These are phyloP conservation scores for Heliconius sara DNA, from an alignment of 2,888 invertebrate species.

Conservation along the genomic window DNA sequence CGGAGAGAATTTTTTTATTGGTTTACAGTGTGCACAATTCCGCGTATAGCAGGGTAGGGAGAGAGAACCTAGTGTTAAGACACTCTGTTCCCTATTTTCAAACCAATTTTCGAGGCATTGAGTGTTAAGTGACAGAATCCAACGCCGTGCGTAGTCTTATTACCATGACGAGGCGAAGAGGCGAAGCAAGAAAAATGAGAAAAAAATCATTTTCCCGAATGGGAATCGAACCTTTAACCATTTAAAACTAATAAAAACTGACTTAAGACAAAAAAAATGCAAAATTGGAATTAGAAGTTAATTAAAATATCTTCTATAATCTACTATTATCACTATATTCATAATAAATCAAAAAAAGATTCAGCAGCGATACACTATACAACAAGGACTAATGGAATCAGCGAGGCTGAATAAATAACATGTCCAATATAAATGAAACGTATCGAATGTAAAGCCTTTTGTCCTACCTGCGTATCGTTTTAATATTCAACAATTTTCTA, in stretches of 20 bases:
- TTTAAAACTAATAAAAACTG: too few relatives aligned
- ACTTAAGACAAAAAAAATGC: too few relatives aligned
- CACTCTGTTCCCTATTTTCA: too few relatives aligned
- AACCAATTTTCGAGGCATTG: too few relatives aligned
- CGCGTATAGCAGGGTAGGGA: too few relatives aligned
- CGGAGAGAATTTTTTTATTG: background rate
- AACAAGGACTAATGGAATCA: constrained; percentile 25
- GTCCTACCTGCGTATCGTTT: constrained; percentile 23
- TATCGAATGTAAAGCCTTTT: constrained; percentile 20
- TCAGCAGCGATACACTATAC: background rate
- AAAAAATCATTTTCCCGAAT: too few relatives aligned
- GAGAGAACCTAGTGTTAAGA: too few relatives aligned
- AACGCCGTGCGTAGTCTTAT: too few relatives aligned
- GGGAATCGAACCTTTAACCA: too few relatives aligned
- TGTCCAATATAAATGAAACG: constrained; percentile 16
- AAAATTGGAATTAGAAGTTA: background rate
- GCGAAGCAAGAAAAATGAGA: too few relatives aligned
- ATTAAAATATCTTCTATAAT: background rate
- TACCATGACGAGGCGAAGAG: too few relatives aligned
- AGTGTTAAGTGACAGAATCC: too few relatives aligned
- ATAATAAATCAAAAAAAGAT: constrained; percentile 2
- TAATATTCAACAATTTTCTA: background rate
- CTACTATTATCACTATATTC: background rate
- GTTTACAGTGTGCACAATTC: background rate
- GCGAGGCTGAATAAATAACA: constrained; percentile 22